phyloP scores from a whole-genome alignment of 2,797 vertebrate species.

The Syncerus caffer region DNA sequence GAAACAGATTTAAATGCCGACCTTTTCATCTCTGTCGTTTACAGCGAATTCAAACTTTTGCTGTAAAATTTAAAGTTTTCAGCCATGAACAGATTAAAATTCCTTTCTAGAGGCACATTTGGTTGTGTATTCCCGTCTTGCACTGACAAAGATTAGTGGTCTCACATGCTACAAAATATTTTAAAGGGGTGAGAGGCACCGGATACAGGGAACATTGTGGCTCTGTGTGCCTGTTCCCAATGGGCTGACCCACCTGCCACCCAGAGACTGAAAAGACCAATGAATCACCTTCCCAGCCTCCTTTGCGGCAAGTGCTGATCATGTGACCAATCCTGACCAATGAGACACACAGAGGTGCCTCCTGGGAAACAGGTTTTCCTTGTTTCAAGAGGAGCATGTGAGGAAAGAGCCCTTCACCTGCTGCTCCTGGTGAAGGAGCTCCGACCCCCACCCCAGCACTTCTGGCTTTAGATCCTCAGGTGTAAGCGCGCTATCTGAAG shows the following conservation, averaged over 20 bases:
- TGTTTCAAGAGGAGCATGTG: accelerated
- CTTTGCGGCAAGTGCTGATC: neutral
- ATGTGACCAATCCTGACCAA: neutral
- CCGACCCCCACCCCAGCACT: neutral
- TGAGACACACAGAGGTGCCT: neutral
- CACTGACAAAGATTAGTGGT: conserved; percentile 53
- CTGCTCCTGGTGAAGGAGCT: no score
- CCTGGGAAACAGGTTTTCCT: neutral
- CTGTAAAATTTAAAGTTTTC: conserved; percentile 78
- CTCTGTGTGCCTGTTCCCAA: accelerated
- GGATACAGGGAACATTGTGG: neutral
- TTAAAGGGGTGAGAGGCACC: conserved; percentile 40
- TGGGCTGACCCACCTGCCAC: neutral
- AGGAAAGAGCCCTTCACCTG: neutral
- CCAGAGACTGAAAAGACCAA: neutral
- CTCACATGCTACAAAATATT: conserved; percentile 60
- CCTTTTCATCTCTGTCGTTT: conserved; percentile 73
- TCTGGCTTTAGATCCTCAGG: neutral
- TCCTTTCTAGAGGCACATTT: conserved; percentile 69
- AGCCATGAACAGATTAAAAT: conserved; percentile 77
- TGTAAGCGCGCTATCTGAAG: accelerated
- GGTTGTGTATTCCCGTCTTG: conserved; percentile 52
- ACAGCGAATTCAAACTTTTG: conserved; percentile 76
- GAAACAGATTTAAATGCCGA: conserved; percentile 69
- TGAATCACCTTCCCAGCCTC: neutral